Evolutionary conservation across 2,113 vertebrate genomes (phyloP).

Genomic region (Pao palembangensis): DNA sequence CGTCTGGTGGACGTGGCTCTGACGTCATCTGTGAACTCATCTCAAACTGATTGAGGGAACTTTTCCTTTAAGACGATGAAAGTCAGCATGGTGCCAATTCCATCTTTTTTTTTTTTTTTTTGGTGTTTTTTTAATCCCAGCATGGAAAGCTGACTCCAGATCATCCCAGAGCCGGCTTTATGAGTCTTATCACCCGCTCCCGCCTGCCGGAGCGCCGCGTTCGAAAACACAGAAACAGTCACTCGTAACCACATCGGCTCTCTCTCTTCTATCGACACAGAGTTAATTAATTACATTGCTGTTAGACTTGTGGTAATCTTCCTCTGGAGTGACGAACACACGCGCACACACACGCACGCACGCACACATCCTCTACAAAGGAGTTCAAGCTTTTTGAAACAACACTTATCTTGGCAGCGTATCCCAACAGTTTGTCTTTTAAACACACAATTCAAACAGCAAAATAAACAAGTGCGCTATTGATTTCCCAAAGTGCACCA

Average conservation of each 20-base stretch:
- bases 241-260: constrained; percentile 57
- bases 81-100: constrained; percentile 27
- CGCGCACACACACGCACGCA: constrained; percentile 30
- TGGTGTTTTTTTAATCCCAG: constrained; percentile 34
- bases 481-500: constrained; percentile 84
- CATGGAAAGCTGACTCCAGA: constrained; percentile 45
- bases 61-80: constrained; percentile 15
- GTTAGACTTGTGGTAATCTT: constrained; percentile 70
- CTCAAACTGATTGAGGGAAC: background rate
- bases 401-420: constrained; percentile 69
- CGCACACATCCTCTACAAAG: constrained; percentile 54
- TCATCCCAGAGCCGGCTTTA: constrained; percentile 41
- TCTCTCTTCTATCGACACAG: constrained; percentile 54
- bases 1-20: too few species aligned
- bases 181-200: constrained; percentile 48
- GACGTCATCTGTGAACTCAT: too few species aligned
- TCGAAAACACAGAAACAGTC: constrained; percentile 53
- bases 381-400: constrained; percentile 61
- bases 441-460: constrained; percentile 84
- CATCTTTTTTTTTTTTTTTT: constrained; percentile 9
- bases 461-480: constrained; percentile 84
- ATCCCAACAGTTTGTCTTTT: constrained; percentile 68
- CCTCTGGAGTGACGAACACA: constrained; percentile 64
- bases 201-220: constrained; percentile 18
- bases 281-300: constrained; percentile 73